phyloP scores from a whole-genome alignment of 2,797 vertebrate species.

The Sebastes dallii region DNA sequence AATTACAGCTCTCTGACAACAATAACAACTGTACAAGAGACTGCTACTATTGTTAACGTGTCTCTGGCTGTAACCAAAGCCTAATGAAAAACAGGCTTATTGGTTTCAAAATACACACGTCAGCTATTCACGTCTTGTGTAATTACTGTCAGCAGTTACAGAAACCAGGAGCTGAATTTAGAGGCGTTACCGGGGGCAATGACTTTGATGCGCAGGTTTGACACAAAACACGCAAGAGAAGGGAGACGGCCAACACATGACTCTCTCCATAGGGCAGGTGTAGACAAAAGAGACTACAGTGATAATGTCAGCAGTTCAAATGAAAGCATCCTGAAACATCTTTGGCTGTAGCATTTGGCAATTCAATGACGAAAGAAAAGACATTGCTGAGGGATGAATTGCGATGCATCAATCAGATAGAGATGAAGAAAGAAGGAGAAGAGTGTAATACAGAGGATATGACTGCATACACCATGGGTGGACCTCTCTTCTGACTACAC shows the following conservation, averaged over 20 bases:
- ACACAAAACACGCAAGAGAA: background rate
- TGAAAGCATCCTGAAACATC: slow-evolving; percentile 61
- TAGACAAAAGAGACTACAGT: slow-evolving; percentile 15
- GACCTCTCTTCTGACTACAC: background rate
- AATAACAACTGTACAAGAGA: background rate
- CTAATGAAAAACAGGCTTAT: slow-evolving; percentile 6
- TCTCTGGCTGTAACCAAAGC: slow-evolving; percentile 1
- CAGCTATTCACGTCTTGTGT: background rate
- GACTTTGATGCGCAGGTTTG: background rate
- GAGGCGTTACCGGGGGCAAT: slow-evolving; percentile 4
- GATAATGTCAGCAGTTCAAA: slow-evolving; percentile 38
- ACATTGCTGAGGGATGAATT: slow-evolving; percentile 26
- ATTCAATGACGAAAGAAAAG: slow-evolving; percentile 48
- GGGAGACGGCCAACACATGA: background rate
- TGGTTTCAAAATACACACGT: background rate
- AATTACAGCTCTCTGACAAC: slow-evolving; percentile 34
- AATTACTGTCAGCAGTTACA: slow-evolving; percentile 8
- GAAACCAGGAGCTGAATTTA: slow-evolving; percentile 34
- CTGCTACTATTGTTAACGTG: background rate
- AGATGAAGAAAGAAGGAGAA: slow-evolving; percentile 1
- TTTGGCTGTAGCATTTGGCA: slow-evolving; percentile 82
- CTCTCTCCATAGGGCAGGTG: slow-evolving; percentile 11
- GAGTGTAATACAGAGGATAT: background rate
- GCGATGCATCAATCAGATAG: background rate
- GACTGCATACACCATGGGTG: background rate